Conservation (phyloP, 2,888 invertebrate genomes). For the Himalopsyche tibetana region DNA sequence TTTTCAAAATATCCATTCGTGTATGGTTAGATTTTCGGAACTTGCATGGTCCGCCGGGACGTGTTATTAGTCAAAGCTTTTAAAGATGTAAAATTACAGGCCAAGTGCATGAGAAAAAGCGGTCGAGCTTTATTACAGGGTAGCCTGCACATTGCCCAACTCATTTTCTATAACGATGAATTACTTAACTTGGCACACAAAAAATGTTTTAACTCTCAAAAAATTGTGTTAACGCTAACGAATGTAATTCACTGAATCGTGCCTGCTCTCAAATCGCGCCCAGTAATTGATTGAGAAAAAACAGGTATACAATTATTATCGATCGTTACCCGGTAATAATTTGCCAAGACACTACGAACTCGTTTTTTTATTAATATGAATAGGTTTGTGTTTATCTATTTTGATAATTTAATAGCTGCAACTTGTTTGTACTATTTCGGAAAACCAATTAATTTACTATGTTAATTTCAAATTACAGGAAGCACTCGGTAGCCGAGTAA, state of each 20-base stretch:
- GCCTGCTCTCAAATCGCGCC: not conserved
- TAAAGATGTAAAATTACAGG: constrained; percentile 64
- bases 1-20: not conserved
- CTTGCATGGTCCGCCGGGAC: constrained; percentile 50
- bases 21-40: not conserved
- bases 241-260: constrained; percentile 35
- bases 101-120: constrained; percentile 49
- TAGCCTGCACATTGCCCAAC: constrained; percentile 48
- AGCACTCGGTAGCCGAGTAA: not conserved
- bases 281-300: constrained; percentile 19
- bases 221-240: constrained; percentile 27
- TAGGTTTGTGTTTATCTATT: constrained; percentile 17
- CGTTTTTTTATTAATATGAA: constrained; percentile 16
- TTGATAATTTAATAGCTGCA: not conserved
- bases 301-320: not conserved
- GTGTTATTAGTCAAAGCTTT: constrained; percentile 63
- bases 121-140: constrained; percentile 55
- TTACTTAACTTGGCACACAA: constrained; percentile 52
- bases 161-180: constrained; percentile 61
- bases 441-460: constrained; percentile 19
- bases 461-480: not conserved
- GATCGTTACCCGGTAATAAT: not conserved
- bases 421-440: not conserved
- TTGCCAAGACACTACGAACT: constrained; percentile 6
- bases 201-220: constrained; percentile 29